A percentile compares a stretch with the other conserved stretches of the same genome.
Conservation (phyloP, 2,113 vertebrate species). For the Lates calcarifer region DNA sequence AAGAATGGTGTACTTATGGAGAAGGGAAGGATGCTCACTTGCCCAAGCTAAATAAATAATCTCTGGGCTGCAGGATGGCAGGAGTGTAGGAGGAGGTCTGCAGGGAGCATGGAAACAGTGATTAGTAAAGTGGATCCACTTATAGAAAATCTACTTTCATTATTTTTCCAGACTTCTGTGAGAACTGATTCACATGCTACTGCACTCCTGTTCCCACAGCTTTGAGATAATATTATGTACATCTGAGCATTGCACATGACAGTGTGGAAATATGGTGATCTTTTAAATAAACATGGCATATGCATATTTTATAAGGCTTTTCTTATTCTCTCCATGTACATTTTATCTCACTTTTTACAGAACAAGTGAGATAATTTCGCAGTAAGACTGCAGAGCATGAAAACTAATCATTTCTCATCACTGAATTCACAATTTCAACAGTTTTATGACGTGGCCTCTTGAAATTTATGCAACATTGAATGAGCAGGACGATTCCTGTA, state of each 20-base stretch:
- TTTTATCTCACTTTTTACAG: constrained; percentile 4
- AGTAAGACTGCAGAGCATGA: neutral
- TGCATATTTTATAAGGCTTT: constrained; percentile 6
- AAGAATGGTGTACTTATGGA: constrained; percentile 16
- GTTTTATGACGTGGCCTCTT: neutral
- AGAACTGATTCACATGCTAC: constrained; percentile 19
- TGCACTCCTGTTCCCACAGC: constrained; percentile 11
- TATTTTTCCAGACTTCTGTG: constrained; percentile 54
- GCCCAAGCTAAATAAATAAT: constrained; percentile 65
- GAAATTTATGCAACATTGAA: neutral
- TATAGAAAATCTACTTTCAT: constrained; percentile 60
- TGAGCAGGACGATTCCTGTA: neutral
- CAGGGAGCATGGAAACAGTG: constrained; percentile 62
- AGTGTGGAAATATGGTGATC: neutral
- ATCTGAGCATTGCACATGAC: neutral
- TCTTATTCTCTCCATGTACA: neutral
- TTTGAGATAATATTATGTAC: constrained; percentile 28
- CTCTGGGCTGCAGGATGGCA: constrained; percentile 51
- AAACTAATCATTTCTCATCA: constrained; percentile 13
- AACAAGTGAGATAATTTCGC: neutral
- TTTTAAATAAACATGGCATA: constrained; percentile 4
- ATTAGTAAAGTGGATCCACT: constrained; percentile 74
- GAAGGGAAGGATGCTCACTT: constrained; percentile 38
- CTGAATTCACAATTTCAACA: neutral
- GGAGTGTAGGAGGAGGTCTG: constrained; percentile 72